phyloP scores from a whole-genome alignment of 1,140 invertebrate species.

The Cydia fagiglandana region DNA sequence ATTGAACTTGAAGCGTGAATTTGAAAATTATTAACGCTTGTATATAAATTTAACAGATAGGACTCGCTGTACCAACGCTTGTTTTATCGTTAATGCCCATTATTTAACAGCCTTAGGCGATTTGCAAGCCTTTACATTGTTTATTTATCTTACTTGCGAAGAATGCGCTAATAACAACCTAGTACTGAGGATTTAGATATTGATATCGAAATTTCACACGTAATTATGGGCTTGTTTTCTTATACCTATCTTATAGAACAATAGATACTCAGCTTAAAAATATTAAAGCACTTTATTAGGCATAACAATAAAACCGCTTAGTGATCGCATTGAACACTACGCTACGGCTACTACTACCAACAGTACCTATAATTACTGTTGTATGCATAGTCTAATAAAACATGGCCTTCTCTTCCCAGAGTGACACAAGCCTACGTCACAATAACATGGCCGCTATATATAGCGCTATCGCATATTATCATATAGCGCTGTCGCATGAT shows the following conservation, averaged over 20 bases:
- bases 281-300: too few relatives aligned
- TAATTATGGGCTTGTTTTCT: not conserved
- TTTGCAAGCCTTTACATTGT: not conserved
- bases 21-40: not conserved
- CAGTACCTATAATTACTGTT: too few relatives aligned
- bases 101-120: not conserved
- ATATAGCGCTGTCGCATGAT: too few relatives aligned
- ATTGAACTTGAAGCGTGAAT: not conserved
- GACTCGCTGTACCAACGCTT: not conserved
- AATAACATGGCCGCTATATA: too few relatives aligned
- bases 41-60: not conserved
- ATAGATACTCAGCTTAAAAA: too few relatives aligned
- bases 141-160: not conserved
- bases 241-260: not conserved
- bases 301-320: too few relatives aligned
- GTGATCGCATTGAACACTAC: too few relatives aligned
- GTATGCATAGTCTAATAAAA: too few relatives aligned
- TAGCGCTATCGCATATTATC: too few relatives aligned
- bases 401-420: too few relatives aligned
- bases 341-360: too few relatives aligned
- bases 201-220: slow-evolving; percentile 5
- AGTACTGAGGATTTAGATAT: not conserved
- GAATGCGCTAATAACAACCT: not conserved
- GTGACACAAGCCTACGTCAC: too few relatives aligned
- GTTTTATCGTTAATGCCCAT: not conserved